Conservation (phyloP, 2,113 vertebrate genomes). For the Xiphorhynchus elegans region DNA sequence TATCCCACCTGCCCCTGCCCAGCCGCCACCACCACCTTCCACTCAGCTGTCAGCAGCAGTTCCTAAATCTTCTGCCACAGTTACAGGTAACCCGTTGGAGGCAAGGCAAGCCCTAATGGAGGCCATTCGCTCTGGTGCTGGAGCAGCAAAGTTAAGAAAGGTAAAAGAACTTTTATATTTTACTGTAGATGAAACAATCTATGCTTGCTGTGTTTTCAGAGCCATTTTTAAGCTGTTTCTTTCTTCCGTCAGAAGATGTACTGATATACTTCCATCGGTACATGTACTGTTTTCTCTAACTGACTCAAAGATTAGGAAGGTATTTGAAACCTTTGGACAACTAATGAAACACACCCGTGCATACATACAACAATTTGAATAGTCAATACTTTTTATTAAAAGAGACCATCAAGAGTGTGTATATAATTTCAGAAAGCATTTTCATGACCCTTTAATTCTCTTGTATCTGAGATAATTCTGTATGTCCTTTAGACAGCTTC, state of each 20-base stretch:
- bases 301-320: not conserved
- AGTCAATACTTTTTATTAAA: not conserved
- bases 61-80: not conserved
- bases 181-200: not conserved
- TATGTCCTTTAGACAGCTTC: not conserved
- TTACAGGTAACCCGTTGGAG: conserved; percentile 54
- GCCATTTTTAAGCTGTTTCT: not conserved
- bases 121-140: conserved; percentile 90
- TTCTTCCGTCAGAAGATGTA: not conserved
- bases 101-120: conserved; percentile 88
- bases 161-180: conserved; percentile 62
- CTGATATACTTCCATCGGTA: too few species aligned
- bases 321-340: not conserved
- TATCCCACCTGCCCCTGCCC: conserved; percentile 11
- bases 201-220: not conserved
- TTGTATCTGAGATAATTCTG: not conserved
- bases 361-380: not conserved
- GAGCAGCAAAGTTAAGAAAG: conserved; percentile 89
- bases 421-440: not conserved
- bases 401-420: not conserved
- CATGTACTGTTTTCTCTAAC: not conserved
- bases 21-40: conserved; percentile 7
- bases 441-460: not conserved
- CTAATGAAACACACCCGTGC: not conserved
- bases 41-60: conserved; percentile 18